Percentiles rank a stretch among this genome's conserved stretches.
These are phyloP conservation scores for Notothenia coriiceps DNA, from an alignment of 2,113 vertebrate genomes.

Conservation along the genomic window DNA sequence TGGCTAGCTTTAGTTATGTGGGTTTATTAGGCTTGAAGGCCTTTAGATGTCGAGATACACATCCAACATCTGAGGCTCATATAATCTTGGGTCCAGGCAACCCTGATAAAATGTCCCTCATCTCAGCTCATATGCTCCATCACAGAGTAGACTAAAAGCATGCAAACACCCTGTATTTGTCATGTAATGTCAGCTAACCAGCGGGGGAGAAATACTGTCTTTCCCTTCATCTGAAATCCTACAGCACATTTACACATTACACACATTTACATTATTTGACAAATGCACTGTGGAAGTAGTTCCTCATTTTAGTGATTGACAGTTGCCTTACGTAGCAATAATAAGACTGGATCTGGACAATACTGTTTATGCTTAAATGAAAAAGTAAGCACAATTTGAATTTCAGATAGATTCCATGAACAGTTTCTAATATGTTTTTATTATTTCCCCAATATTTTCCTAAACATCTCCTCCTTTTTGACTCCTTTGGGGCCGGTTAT, in stretches of 20 bases:
- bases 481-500: not conserved
- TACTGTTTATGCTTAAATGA: not conserved
- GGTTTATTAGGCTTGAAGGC: constrained; percentile 37
- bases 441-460: too few species aligned
- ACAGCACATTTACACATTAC: too few species aligned
- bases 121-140: constrained; percentile 17
- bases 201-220: not conserved
- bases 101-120: constrained; percentile 52
- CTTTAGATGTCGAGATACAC: constrained; percentile 14
- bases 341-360: not conserved
- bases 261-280: not conserved
- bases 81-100: constrained; percentile 24
- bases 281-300: not conserved
- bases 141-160: not conserved
- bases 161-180: not conserved
- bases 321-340: not conserved
- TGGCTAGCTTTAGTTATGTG: constrained; percentile 21
- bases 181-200: not conserved
- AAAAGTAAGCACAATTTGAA: too few species aligned
- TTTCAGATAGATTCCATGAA: too few species aligned
- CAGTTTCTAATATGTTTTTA: too few species aligned
- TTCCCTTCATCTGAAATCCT: not conserved
- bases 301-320: constrained; percentile 7
- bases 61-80: constrained; percentile 33
- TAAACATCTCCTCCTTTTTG: not conserved